Evolutionary conservation across 2,888 invertebrate species (phyloP).

Genomic region (Melanostoma mellinum): DNA sequence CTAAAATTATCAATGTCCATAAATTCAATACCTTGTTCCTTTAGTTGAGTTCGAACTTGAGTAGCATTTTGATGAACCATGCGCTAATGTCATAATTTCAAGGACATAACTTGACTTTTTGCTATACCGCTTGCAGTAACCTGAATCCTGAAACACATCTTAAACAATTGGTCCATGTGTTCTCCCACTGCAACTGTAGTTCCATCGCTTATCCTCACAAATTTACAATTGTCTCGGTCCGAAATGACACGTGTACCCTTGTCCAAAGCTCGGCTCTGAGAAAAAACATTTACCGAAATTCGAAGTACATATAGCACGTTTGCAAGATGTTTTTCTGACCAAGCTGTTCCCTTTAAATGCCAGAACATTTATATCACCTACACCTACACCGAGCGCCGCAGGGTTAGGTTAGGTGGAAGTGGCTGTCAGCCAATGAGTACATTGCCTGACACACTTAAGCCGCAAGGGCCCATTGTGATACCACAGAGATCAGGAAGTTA

Average conservation of each 20-base stretch:
- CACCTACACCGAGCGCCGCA: slow-evolving; percentile 16
- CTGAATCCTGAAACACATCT: background rate
- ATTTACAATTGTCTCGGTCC: slow-evolving; percentile 3
- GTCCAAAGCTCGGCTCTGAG: background rate
- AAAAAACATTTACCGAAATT: background rate
- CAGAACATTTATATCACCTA: slow-evolving; percentile 52
- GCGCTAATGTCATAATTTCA: slow-evolving; percentile 3
- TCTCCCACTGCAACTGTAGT: background rate
- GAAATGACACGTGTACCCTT: slow-evolving; percentile 1
- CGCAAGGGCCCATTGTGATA: too few species aligned
- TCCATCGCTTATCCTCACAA: slow-evolving; percentile 3
- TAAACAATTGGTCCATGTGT: background rate
- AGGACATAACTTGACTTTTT: slow-evolving; percentile 1
- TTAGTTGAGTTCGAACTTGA: slow-evolving; percentile 3
- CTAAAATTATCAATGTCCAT: background rate
- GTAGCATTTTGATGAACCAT: slow-evolving; percentile 5
- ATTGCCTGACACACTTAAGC: too few species aligned
- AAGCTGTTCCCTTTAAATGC: background rate
- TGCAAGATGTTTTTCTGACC: background rate
- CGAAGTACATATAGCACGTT: background rate
- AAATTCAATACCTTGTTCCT: background rate
- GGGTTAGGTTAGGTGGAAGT: too few species aligned
- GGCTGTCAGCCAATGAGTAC: too few species aligned
- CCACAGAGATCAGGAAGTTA: too few species aligned
- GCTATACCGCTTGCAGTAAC: background rate